Conservation (phyloP, 2,797 vertebrate genomes). For the Enoplosus armatus region DNA sequence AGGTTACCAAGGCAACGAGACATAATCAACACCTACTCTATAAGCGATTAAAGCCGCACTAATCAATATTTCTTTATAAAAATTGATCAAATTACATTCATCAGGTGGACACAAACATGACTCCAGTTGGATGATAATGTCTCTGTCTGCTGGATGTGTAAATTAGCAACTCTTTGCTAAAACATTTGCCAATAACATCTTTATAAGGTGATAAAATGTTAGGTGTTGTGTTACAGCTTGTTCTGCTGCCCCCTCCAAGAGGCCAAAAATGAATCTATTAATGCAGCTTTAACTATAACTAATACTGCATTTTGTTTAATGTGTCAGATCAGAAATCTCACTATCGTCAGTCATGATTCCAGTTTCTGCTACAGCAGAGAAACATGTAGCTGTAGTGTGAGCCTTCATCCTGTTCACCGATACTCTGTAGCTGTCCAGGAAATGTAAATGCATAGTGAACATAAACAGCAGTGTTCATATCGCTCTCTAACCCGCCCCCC, state of each 20-base stretch:
- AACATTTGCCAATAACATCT: background rate
- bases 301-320: constrained; percentile 12
- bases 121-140: background rate
- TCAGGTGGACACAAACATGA: constrained; percentile 11
- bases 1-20: constrained; percentile 4
- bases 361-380: background rate
- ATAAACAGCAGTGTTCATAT: constrained; percentile 28
- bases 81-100: constrained; percentile 31
- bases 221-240: constrained; percentile 3
- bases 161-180: background rate
- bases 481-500: background rate
- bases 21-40: background rate
- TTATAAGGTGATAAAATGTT: background rate
- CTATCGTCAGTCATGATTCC: constrained; percentile 6
- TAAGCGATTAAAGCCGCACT: constrained; percentile 1
- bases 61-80: background rate
- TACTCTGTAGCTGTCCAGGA: background rate
- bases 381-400: background rate
- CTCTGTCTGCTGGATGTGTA: background rate
- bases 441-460: constrained; percentile 55
- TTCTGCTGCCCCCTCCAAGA: background rate
- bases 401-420: constrained; percentile 9
- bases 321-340: background rate
- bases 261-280: background rate
- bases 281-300: background rate